A percentile compares a stretch with the other conserved stretches of the same genome.
phyloP scores from a whole-genome alignment of 2,113 vertebrate species.

The Elachura formosa region DNA sequence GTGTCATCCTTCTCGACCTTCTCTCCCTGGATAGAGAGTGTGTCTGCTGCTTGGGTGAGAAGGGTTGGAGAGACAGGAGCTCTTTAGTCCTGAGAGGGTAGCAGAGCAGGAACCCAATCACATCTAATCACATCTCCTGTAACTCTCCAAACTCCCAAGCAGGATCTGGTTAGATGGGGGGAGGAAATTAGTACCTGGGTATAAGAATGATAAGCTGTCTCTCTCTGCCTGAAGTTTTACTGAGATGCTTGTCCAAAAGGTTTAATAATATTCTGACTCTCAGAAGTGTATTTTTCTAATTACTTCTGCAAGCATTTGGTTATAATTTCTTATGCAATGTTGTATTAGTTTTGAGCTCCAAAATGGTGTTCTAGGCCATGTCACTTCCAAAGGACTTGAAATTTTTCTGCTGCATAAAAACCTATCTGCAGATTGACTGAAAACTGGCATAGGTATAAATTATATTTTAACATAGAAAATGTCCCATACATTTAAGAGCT shows the following conservation, averaged over 20 bases:
- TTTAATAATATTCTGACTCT: neutral
- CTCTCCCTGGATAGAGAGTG: neutral
- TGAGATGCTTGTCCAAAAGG: neutral
- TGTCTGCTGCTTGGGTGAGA: rapidly evolving
- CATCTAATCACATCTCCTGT: neutral
- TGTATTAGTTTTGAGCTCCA: neutral
- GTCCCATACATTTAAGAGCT: neutral
- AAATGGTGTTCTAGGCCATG: neutral
- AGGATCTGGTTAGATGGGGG: neutral
- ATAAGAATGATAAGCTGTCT: rapidly evolving
- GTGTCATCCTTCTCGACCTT: rapidly evolving
- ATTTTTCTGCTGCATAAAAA: neutral
- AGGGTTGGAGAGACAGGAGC: neutral
- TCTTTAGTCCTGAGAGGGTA: neutral
- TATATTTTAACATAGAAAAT: neutral
- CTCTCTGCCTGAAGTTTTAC: neutral
- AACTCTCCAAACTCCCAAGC: neutral
- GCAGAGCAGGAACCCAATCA: neutral
- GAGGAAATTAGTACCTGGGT: neutral
- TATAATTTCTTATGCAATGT: neutral
- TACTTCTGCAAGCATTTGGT: neutral
- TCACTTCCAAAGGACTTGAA: neutral
- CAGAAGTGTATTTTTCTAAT: neutral
- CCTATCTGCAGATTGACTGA: neutral
- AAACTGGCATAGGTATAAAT: neutral